Evolutionary conservation across 2,113 vertebrate genomes (phyloP).

Genomic region (Aphelocoma coerulescens): DNA sequence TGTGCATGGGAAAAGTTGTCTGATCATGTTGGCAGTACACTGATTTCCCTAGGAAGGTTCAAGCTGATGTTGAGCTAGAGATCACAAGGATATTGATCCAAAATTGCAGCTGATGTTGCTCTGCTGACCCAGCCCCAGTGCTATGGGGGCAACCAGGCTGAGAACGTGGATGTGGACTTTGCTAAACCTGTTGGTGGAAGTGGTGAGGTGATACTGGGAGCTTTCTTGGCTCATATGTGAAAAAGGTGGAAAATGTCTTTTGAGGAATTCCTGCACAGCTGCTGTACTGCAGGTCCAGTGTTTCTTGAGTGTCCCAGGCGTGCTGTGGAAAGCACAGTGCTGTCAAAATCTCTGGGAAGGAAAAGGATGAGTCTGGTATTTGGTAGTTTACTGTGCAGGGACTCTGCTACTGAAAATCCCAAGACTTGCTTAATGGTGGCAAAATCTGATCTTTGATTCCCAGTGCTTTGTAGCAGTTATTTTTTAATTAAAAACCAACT

Average conservation of each 20-base stretch:
- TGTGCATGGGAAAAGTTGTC: not conserved
- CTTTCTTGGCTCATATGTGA: not conserved
- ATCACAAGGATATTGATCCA: not conserved
- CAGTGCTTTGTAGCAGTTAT: not conserved
- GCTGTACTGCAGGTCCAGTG: not conserved
- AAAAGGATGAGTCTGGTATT: not conserved
- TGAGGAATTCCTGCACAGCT: too few relatives aligned
- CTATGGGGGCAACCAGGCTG: not conserved
- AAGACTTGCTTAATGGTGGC: not conserved
- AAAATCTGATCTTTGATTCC: not conserved
- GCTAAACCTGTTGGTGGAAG: not conserved
- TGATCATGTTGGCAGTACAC: fast-evolving
- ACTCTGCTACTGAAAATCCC: not conserved
- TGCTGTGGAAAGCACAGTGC: not conserved
- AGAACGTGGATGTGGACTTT: not conserved
- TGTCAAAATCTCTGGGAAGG: not conserved
- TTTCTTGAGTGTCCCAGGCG: not conserved
- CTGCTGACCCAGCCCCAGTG: not conserved
- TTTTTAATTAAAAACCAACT: not conserved
- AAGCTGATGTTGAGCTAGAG: not conserved
- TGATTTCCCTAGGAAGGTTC: not conserved
- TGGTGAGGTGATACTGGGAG: not conserved
- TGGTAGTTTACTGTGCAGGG: not conserved
- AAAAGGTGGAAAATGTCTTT: not conserved
- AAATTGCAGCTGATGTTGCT: not conserved